Base-by-base conservation (phyloP, 2,888 invertebrate species). In the Sesia apiformis region DNA sequence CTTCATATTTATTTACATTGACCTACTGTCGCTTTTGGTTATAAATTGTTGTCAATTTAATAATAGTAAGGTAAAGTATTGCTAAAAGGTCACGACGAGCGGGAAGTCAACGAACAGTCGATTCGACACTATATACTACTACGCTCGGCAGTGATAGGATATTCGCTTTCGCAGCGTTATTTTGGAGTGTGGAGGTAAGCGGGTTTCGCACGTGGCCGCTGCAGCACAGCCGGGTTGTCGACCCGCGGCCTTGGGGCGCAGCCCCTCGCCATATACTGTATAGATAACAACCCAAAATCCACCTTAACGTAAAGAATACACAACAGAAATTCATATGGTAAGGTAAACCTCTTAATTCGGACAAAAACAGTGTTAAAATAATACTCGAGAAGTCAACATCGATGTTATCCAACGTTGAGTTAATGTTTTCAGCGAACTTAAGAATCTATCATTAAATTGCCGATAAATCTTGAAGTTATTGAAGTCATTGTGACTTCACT, bases 171-270 rank as follows among this genome's bases (percentile, higher is more conserved):
- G 39, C 7, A 43, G 43, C 41, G 55, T 38, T 38, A 50, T 51
- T 40, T 71, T 70, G 46, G 23, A 46, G 46, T 23, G 71, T 67
- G 74, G 80, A 79, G 80, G 81, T 75, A 69, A 84, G 77, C 79
- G 76, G 74, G 81, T 81, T 83, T 77, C 76, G 79, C 84, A 81
- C 83, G 82, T 81, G 83, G 78, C 70, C 69, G 69, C 72, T 72
- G 74, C 72, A 68, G 70, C 65, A 62, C 66, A 64, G 69, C 65
- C 76, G 74, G 84, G 85, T 85, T 84, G 82, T 78, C 82, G 84
- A 85, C 85, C 86, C 70, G 60, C 76, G 81, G 77, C 85, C 83
- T 86, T 85, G 84, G 70, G 68, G 66, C 76, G 65, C 72, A 76
- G 75, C 73, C 78, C 77, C 78, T 74, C 65, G 63, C 58, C 61